Evolutionary conservation across 2,797 vertebrate genomes (phyloP).

Genomic region (Gymnopithys bicolor): DNA sequence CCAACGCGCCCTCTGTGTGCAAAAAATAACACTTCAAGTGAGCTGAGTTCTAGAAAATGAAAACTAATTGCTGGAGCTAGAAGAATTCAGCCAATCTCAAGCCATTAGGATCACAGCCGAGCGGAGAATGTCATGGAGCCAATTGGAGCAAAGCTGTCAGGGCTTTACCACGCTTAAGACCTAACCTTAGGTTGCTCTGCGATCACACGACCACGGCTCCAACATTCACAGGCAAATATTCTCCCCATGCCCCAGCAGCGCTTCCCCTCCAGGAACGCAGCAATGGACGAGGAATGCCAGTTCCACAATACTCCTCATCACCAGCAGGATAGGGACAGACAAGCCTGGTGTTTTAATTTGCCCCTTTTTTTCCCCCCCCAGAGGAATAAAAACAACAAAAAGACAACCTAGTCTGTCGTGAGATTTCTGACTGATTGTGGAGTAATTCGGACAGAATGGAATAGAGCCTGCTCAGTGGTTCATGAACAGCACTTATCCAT

Average conservation of each 20-base stretch:
- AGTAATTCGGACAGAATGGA: conserved; percentile 70
- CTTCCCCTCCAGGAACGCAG: background rate
- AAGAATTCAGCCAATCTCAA: conserved; percentile 70
- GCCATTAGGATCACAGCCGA: conserved; percentile 49
- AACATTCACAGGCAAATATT: background rate
- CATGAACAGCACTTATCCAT: conserved; percentile 69
- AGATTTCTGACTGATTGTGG: conserved; percentile 69
- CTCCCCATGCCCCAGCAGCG: background rate
- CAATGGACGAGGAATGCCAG: background rate
- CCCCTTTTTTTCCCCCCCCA: background rate
- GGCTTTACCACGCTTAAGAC: conserved; percentile 11
- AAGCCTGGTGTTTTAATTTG: conserved; percentile 11
- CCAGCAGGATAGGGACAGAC: conserved; percentile 24
- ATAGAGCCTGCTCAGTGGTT: conserved; percentile 74
- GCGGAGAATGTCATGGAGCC: conserved; percentile 68
- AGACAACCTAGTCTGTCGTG: conserved; percentile 62
- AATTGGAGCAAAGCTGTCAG: conserved; percentile 64
- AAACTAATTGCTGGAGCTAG: conserved; percentile 66
- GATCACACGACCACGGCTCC: background rate
- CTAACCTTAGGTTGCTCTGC: conserved; percentile 23
- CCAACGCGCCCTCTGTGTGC: background rate
- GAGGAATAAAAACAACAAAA: conserved; percentile 67
- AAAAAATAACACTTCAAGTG: conserved; percentile 58
- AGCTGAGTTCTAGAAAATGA: conserved; percentile 42
- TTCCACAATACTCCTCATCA: background rate